Percentiles rank a stretch among this genome's conserved stretches.
Evolutionary conservation across 53 echinoderm and acorn worm genomes (phyloP).

Genomic region (Glandiceps talaboti): DNA sequence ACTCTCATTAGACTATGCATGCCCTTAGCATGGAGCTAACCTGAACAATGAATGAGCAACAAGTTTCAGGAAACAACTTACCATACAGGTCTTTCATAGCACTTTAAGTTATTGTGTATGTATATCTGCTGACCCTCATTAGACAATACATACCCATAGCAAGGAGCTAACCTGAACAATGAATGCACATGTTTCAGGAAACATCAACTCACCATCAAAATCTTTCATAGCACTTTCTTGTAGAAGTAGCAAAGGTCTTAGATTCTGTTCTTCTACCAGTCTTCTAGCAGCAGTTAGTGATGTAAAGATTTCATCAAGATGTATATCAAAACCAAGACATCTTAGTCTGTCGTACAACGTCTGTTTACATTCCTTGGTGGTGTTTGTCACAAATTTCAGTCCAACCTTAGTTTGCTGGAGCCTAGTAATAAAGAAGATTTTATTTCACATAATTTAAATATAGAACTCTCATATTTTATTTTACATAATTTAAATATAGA

Average conservation of each 20-base stretch:
- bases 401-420: constrained; percentile 22
- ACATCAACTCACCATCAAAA: constrained; percentile 74
- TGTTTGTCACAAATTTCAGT: constrained; percentile 94
- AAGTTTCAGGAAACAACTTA: no score
- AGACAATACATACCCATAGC: no score
- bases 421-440: constrained; percentile 26
- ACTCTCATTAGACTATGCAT: no score
- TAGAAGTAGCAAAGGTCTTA: constrained; percentile 62
- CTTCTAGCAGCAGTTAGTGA: constrained; percentile 85
- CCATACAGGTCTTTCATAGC: no score
- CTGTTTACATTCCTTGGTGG: constrained; percentile 75
- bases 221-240: constrained; percentile 68
- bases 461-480: background rate
- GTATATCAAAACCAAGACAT: constrained; percentile 61
- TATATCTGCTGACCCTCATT: no score
- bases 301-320: constrained; percentile 63
- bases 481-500: background rate
- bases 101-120: no score
- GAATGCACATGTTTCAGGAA: no score
- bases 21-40: no score
- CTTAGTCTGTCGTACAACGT: constrained; percentile 48
- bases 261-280: constrained; percentile 31
- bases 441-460: background rate
- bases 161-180: no score
- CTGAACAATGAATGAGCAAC: no score